Base-by-base conservation (phyloP, 2,113 vertebrate species). In the Epinephelus fuscoguttatus region DNA sequence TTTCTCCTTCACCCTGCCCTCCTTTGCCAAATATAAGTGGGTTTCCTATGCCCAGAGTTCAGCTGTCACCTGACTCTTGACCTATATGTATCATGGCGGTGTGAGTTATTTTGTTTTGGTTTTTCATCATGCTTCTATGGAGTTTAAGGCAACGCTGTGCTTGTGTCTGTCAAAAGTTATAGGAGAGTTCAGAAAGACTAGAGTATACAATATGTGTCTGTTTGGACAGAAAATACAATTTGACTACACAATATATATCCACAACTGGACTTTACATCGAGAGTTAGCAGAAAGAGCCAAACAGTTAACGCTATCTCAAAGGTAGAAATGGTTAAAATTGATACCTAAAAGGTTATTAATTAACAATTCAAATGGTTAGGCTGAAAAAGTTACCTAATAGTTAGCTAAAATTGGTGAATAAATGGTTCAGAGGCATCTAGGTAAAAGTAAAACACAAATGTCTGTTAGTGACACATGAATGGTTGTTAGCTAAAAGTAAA, bases 21-120 rank as follows among this genome's bases (percentile, higher is more conserved):
- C 59, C 60, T 84, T 37, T 84, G 84, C 75, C 80, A 70, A 85
- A 87, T 63, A 84, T 62, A 75, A 78, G 60, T 63, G 25, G n/a
- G 53, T 40, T 75, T 84, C 85, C 61, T 85, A n/a, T 25, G 53
- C 53, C 81, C 19, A 13, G 37, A 47, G 40, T 70, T 75, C 42
- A 82, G 69, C 82, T 77, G 61, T 90, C 90, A 84, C 53, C 76
- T 82, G 81, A 81, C 78, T 21, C 21, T 70, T 88, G 87, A 84
- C 74, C 83, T 52, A 19, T 52, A 21, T 52, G 62, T 87, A 9
- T 81, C 73, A 84, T 18, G 60, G 69, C 21, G 10, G 76, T 84
- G 85, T 72, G 80, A 93, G 86, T 70, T 91, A 88, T 92, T 92
- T 86, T 72, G 78, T 86, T 89, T 87, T 63, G 61, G n/a, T 56